Base-by-base conservation (phyloP, 2,797 vertebrate genomes). In the Liparis tanakae region DNA sequence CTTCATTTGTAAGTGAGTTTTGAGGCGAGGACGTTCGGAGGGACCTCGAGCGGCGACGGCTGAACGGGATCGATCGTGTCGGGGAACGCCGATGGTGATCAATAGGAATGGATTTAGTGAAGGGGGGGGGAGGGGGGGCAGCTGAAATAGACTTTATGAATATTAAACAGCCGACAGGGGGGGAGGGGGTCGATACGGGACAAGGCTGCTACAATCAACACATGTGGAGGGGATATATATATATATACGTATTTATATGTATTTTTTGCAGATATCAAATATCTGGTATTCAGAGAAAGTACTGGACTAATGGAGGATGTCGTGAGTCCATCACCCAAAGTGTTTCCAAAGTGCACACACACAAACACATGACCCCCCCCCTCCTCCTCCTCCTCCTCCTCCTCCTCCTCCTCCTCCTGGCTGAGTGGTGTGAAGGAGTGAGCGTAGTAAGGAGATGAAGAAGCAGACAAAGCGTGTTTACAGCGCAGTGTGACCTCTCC, bases 101-200 rank as follows among this genome's bases (percentile, higher is more conserved):
- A 96, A 97, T 97, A 94, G 91, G 93, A 96, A 98, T 97, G 93
- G 96, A 98, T 97, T 97, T 95, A 96, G 93, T 81, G 83, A n/a
- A 83, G 76, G 78, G 79, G 76, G 72, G 85, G 4, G 80, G 78
- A 78, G 89, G 63, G 41, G 88, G 93, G 83, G 87, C 90, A 91
- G 91, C 95, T 95, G 94, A 95, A 97, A 93, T 88, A 94, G 94
- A 94, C 95, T 96, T 97, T 96, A 98, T 97, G 96, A 98, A 99
- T 99, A 98, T 97, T 99, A 97, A 97, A 94, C 83, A 93, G 66
- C 78, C 25, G 25, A 30, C 25, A 3, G 25, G 25, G 25, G 25
- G 25, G 71, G 53, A 70, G 88, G 88, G 88, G 90, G 91, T 97
- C 96, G 95, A 95, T 96, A 97, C 1, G 57, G 82, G 88, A 91